Base-by-base conservation (phyloP, 1,140 invertebrate species). In the Aradophagus sp. region DNA sequence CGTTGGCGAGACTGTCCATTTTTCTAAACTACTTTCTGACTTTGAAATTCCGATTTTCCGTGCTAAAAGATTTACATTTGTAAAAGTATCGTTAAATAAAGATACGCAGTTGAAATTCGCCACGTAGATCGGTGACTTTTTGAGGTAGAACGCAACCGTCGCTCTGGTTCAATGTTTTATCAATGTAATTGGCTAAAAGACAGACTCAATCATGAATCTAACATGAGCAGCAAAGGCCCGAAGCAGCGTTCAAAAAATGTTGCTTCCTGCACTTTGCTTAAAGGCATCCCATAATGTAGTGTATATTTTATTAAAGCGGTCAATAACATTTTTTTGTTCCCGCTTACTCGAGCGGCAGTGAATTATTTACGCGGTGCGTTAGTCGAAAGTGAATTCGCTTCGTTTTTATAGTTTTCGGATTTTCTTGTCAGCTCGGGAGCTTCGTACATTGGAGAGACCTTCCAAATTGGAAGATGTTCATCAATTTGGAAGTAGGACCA, bases 171-270 rank as follows among this genome's bases (percentile, higher is more conserved):
- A 71, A 75, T 73, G 59, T 72, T 77, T 75, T 69, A 75, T 75
- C 44, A 48, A 52, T 48, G 67, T 75, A 75, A 77, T 77, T 77
- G 75, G 50, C 65, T 75, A 75, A 77, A 71, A 77, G 73, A 73
- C 56, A 66, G 38, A 35, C 44, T 29, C 19, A 26, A 32, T 56
- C 62, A 67, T 77, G 72, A 72, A 77, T 74, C 39, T 66, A 63
- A 74, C 75, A 77, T 76, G 72, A 74, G 71, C 56, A 50, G 36
- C 56, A 27, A 59, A 56, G 42, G 36, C 12, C 10, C 36, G 14
- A 15, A 48, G 35, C 1, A 27, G 41, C 45, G 56, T 58, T 58
- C 11, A 59, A 67, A 72, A 61, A 67, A 48, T 59, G 39, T 52
- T 59, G 45, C 47, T 15, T 36, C 11, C 55, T 59, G 47, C 55